Conservation (phyloP, 2,113 vertebrate genomes). For the Cricetomys ansorgei region DNA sequence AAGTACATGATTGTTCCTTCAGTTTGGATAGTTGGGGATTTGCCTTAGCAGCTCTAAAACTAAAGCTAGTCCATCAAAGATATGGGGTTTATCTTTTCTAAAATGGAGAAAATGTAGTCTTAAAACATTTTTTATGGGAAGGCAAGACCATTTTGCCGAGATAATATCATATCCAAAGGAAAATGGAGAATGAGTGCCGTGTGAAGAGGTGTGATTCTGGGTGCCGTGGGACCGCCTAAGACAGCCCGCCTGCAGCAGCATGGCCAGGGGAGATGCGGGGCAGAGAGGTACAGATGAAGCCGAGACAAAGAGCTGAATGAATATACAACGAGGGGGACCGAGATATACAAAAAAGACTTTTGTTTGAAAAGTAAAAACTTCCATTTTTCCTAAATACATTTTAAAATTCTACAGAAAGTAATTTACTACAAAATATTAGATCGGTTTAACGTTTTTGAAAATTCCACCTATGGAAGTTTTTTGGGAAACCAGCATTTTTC, state of each 20-base stretch:
- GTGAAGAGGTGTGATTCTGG: neutral
- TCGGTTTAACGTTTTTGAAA: neutral
- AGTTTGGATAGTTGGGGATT: neutral
- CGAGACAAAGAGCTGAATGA: neutral
- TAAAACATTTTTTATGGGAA: slow-evolving; percentile 24
- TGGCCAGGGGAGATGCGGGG: neutral
- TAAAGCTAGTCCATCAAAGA: neutral
- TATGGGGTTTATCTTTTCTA: neutral
- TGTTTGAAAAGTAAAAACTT: neutral
- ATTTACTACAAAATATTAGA: neutral
- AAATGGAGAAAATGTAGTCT: neutral
- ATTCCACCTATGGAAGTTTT: neutral
- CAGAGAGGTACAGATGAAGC: neutral
- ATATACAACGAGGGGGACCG: neutral
- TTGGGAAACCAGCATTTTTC: neutral
- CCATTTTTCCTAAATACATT: neutral
- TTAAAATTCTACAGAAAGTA: neutral
- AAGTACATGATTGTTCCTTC: rapidly evolving
- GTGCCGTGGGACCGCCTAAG: neutral
- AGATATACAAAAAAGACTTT: neutral
- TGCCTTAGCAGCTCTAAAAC: neutral
- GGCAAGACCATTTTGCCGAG: neutral
- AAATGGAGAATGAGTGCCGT: neutral
- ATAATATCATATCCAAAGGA: slow-evolving; percentile 17
- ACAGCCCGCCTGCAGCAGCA: neutral